phyloP scores from a whole-genome alignment of 2,797 vertebrate species.

The Lepilemur septentrionalis region DNA sequence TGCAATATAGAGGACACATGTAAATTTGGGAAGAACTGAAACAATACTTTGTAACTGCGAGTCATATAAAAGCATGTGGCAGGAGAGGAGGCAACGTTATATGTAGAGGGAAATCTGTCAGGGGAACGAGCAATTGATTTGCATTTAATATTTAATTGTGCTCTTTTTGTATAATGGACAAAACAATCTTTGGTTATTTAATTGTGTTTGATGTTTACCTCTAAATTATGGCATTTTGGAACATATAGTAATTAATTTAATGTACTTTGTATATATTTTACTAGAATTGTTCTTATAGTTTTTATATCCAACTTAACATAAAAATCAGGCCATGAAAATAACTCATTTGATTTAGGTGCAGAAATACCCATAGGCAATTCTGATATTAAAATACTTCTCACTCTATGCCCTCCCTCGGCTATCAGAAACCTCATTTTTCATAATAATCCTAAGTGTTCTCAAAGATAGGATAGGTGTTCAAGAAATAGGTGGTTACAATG shows the following conservation, averaged over 20 bases:
- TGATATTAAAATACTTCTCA: not conserved
- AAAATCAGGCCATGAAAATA: not conserved
- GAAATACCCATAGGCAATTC: not conserved
- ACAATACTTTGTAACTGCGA: not conserved
- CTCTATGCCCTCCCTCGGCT: not conserved
- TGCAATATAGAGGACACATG: not conserved
- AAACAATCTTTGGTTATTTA: not conserved
- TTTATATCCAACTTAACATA: not conserved
- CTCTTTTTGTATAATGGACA: not conserved
- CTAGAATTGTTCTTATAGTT: not conserved
- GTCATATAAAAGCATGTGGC: slow-evolving; percentile 18
- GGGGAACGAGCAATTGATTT: not conserved
- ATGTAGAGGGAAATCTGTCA: not conserved
- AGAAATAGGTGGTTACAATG: not conserved
- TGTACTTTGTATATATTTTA: not conserved
- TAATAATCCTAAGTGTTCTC: not conserved
- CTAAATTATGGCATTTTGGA: not conserved
- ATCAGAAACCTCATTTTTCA: not conserved
- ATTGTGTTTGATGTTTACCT: not conserved
- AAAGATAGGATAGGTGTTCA: not conserved
- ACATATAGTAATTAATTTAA: not conserved
- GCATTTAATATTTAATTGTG: not conserved
- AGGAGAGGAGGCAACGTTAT: not conserved
- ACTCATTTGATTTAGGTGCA: not conserved
- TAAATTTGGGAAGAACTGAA: slow-evolving; percentile 5